Base-by-base conservation (phyloP, 2,113 vertebrate species). In the Callipepla squamata region DNA sequence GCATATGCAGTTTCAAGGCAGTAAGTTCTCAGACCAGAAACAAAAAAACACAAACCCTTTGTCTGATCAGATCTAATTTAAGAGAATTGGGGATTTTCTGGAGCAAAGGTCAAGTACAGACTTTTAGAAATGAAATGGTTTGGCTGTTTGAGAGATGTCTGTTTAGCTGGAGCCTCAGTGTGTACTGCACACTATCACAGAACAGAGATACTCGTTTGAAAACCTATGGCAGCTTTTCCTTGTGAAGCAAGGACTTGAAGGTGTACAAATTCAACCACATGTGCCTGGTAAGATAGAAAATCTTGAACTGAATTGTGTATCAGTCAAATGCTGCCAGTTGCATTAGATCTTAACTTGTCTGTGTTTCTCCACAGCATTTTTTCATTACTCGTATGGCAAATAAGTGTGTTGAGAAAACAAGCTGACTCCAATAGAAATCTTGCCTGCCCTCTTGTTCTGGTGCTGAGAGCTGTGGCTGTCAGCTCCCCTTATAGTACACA, bases 1-100 rank as follows among this genome's bases (percentile, higher is more conserved):
- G 1, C 8, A 63, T 7, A 38, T 0, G 7, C 11, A 34, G 36
- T 25, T 70, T 66, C 45, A 81, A 70, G 58, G 80, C 59, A 84
- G 45, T 42, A 20, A 32, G 13, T 44, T 68, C 85, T 78, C 13
- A 19, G 30, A 66, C 28, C 57, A 50, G 25, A n/a, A 79, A 61
- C 28, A 82, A 72, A 85, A 95, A 91, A 62, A 21, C 87, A 91
- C 30, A 92, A 86, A 86, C 26, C 53, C 73, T 80, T 69, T 28
- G 16, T 69, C 69, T 80, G 55, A 81, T 89, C 69, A 38, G 77
- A 84, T 87, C 76, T 7, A 30, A 65, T 93, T 69, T 57, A 84
- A 70, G 62, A 20, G 47, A 88, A 2, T 3, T 20, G 36, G 16
- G 38, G 40, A 15, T 77, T 68, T 88, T 45, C 42, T 73, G 66